Evolutionary conservation across 2,113 vertebrate genomes (phyloP).

Genomic region (Rhinopomastus cyanomelas): DNA sequence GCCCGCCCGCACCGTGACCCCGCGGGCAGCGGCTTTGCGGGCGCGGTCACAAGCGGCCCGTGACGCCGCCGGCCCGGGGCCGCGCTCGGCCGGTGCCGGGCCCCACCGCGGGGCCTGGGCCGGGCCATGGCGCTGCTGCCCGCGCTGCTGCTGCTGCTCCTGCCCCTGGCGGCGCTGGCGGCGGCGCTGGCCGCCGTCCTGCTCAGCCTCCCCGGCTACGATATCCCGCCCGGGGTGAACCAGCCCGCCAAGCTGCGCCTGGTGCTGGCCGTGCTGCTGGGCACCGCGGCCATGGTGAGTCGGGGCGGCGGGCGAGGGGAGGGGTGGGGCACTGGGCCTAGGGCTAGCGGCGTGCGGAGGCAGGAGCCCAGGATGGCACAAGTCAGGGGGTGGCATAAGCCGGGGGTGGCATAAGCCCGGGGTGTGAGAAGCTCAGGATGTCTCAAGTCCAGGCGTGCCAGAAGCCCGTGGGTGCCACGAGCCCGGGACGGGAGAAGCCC

Average conservation of each 20-base stretch:
- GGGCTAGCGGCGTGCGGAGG: too few species aligned
- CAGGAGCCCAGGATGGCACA: too few species aligned
- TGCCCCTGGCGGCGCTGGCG: slow-evolving; percentile 38
- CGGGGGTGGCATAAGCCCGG: too few species aligned
- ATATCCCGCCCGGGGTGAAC: slow-evolving; percentile 48
- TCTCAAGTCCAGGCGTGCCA: too few species aligned
- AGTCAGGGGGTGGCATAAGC: too few species aligned
- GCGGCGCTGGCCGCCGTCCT: background rate
- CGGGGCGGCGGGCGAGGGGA: background rate
- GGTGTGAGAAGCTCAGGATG: too few species aligned
- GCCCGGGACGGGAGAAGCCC: too few species aligned
- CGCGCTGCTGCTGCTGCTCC: slow-evolving; percentile 28
- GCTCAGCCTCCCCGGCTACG: slow-evolving; percentile 33
- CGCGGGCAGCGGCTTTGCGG: slow-evolving; percentile 2
- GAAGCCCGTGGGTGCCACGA: too few species aligned
- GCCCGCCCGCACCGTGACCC: slow-evolving; percentile 21
- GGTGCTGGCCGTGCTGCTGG: slow-evolving; percentile 38
- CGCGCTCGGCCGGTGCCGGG: background rate
- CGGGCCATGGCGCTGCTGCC: slow-evolving; percentile 28
- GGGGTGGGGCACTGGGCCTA: too few species aligned
- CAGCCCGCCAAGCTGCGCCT: slow-evolving; percentile 56
- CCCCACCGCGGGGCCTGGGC: background rate
- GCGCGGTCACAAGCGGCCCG: slow-evolving; percentile 2
- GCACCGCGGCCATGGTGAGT: slow-evolving; percentile 52
- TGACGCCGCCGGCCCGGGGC: background rate